Base-by-base conservation (phyloP, 2,888 invertebrate species). In the Drosophila multiciliata region DNA sequence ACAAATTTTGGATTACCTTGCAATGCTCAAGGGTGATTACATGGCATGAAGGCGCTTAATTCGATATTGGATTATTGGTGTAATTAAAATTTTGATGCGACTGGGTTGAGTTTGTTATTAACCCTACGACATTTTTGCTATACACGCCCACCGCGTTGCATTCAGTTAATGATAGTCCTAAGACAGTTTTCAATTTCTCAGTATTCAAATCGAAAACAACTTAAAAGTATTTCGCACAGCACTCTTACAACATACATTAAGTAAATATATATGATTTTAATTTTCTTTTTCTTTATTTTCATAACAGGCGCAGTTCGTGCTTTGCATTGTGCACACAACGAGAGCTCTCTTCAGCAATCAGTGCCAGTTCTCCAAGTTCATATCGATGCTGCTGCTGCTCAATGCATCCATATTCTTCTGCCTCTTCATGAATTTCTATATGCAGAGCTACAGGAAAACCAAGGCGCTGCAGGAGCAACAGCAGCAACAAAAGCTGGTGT, bases 341-440 rank as follows among this genome's bases (percentile, higher is more conserved):
- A 90, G 93, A 48, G 93, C 93, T 23, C 89, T 93, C 61, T 88
- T 92, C 82, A 91, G 91, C 69, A 91, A 90, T 49, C 92, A 92
- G 75, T 93, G 93, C 72, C 92, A 92, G 75, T 93, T 93, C 82
- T 93, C 93, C 20, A 92, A 92, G 80, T 93, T 97, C 83, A 95
- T 97, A 69, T 97, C 97, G 2, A 94, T 95, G 3, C 95, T 97
- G 26, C 94, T 97, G 79, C 95, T 96, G 61, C 94, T 97, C 12
- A 97, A 97, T 92, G 96, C 97, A 8, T 94, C 95, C 40, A 97
- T 99, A 90, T 99, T 99, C 95, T 97, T 98, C 93, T 95, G 95
- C 20, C 95, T 99, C 67, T 99, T 98, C 94, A 96, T 96, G 89
- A 96, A 98, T 93, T 99, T 98, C 94, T 99, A 98, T 94, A 94